Percentiles rank a stretch among this genome's conserved stretches.
Conservation (phyloP, 1,140 invertebrate species). For the Yoshiicerus persimilis region DNA sequence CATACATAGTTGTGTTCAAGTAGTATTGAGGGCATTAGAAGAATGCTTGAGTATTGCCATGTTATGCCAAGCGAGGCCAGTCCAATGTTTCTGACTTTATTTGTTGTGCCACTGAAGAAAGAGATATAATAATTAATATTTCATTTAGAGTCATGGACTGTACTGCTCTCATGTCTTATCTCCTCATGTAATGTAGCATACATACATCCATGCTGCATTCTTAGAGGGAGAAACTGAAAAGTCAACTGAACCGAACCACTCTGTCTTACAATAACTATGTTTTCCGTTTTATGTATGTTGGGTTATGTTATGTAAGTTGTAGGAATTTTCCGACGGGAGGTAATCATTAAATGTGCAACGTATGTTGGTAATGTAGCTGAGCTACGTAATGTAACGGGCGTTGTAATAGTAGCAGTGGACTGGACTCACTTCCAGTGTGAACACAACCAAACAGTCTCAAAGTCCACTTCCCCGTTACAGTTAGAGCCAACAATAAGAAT, state of each 20-base stretch:
- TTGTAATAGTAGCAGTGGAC: background rate
- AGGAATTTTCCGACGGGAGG: slow-evolving; percentile 4
- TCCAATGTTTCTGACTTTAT: background rate
- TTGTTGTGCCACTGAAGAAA: background rate
- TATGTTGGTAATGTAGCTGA: slow-evolving; percentile 37
- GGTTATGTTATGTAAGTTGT: background rate
- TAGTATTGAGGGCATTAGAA: background rate
- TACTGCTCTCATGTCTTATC: background rate
- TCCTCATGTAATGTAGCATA: background rate
- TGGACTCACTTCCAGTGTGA: background rate
- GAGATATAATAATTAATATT: slow-evolving; percentile 42
- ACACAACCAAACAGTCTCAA: background rate
- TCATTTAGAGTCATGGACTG: slow-evolving; percentile 24
- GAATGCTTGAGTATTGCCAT: background rate
- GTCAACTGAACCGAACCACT: background rate
- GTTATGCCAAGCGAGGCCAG: background rate
- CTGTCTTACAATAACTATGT: background rate
- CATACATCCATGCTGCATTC: too few relatives aligned
- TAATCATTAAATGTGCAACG: slow-evolving; percentile 46
- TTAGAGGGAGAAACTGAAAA: background rate
- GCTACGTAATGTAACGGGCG: background rate
- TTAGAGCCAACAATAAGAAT: background rate
- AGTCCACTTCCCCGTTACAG: background rate
- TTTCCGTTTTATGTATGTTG: background rate
- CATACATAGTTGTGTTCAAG: too few relatives aligned